Evolutionary conservation across 2,113 vertebrate genomes (phyloP), one percentile per base, ranked within the genome.

Genomic region (Perca fluviatilis): DNA sequence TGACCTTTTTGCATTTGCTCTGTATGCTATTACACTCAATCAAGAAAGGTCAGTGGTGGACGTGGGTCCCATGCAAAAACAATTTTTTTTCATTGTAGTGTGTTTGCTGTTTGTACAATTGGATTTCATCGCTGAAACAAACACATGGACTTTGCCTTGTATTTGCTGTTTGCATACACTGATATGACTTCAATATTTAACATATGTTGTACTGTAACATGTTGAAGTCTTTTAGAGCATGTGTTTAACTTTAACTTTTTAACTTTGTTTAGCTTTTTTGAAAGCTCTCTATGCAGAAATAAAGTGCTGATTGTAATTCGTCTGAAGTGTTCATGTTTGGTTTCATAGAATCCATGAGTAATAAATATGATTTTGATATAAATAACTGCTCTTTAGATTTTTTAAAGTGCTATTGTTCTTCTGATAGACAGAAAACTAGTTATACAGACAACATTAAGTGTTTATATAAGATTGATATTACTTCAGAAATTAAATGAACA

Each of bases 1-100:
- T 95, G 94, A 96, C 96, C 95, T 96, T 96, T 95, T 93, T 95
- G 91, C 90, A 94, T 94, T 95, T 95, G 91, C 93, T 95, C 93
- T 90, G 91, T 88, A 43, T 88, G 83, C 93, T 93, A 93, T 95
- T 95, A 95, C 94, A 94, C 93, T 95, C 95, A 95, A 95, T 95
- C 94, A 94, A 82, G 92, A 96, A 96, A 96, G 95, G 95, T 96
- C 95, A 96, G 87, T 40, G 76, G 60, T 74, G 88, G 89, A 92
- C 90, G 93, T 94, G 93, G 90, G 65, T 85, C 79, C 68, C 92
- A 95, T 95, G 86, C 91, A 88, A 89, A 92, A 92, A 86, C 74
- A 62, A 30, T 57, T 85, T 79, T 78, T 74, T 77, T 78, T 10
- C 40, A 80, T 83, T 76, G 81, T 70, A 11, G 40, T 43, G 25